Base-by-base conservation (phyloP, 2,797 vertebrate genomes). In the Gephyroberyx darwinii region DNA sequence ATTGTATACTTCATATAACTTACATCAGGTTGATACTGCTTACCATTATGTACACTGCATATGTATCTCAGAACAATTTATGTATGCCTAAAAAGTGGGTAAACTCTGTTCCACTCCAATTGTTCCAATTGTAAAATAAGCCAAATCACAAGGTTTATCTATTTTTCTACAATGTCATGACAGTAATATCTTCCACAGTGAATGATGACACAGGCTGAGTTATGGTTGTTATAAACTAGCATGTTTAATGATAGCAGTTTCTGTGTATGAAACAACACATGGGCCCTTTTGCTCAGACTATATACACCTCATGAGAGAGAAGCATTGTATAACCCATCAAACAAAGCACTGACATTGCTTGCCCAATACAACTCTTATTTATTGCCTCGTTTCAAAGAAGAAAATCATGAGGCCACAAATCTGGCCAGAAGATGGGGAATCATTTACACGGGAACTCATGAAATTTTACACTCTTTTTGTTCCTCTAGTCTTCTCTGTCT, bases 171-270 rank as follows among this genome's bases (percentile, higher is more conserved):
- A 16, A 61, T 57, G 26, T 67, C 26, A 54, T 55, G 16, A 66
- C 77, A 56, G 19, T 33, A 33, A 8, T 50, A 8, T 26, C 47
- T 69, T 43, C 50, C 14, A 50, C 39, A 80, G 45, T 82, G 65
- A 88, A 58, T 65, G 41, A 87, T 63, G 55, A 82, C 67, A 83
- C 79, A 66, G 20, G 58, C 41, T 84, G 69, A 80, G 12, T 19
- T 47, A 58, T 20, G 50, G 47, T 41, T 26, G 68, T 82, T 86
- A 80, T 89, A 77, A 89, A 87, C 77, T 80, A 86, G 72, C 81
- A 83, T 3, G 71, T 92, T 90, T 90, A 90, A 88, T 90, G 65
- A 80, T 70, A 77, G 61, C 70, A 73, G 65, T 12, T 77, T 87
- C 63, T 77, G 51, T 77, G 67, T 68, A 57, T 84, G 74, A 88